A percentile compares a stretch with the other conserved stretches of the same genome.
These are phyloP conservation scores for Muntiacus reevesi DNA, from an alignment of 2,113 vertebrate species.

Conservation along the genomic window DNA sequence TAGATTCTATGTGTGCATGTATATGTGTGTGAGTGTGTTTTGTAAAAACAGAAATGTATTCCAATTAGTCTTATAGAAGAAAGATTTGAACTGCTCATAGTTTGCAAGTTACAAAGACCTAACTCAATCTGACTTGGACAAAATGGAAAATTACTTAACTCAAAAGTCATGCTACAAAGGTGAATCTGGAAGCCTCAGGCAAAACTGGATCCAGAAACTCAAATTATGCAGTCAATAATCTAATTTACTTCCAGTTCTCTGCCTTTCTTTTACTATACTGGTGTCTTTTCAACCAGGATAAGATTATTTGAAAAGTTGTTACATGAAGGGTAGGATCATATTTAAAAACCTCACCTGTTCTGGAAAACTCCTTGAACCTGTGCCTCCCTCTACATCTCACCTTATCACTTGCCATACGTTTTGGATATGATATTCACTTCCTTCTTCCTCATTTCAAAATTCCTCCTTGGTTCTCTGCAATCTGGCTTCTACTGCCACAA, in stretches of 20 bases:
- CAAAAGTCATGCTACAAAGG: background rate
- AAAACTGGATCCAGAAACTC: background rate
- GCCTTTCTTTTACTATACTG: background rate
- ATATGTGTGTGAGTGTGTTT: background rate
- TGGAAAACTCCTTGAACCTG: background rate
- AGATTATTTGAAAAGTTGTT: background rate
- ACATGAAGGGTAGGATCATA: background rate
- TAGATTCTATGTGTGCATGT: background rate
- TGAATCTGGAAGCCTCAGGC: background rate
- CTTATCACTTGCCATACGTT: background rate
- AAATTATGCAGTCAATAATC: background rate
- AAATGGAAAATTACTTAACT: background rate
- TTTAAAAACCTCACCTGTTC: background rate
- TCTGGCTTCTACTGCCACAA: background rate
- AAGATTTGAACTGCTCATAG: background rate
- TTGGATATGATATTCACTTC: background rate
- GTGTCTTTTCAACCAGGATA: background rate
- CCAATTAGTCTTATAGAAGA: background rate
- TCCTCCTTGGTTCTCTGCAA: background rate
- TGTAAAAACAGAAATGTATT: constrained; percentile 11
- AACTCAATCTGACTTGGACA: background rate
- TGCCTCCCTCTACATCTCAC: background rate
- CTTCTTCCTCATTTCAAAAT: background rate
- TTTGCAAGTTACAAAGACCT: background rate
- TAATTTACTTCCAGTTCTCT: background rate